Evolutionary conservation across 2,888 invertebrate species (phyloP).

Genomic region (Ophion costatus): DNA sequence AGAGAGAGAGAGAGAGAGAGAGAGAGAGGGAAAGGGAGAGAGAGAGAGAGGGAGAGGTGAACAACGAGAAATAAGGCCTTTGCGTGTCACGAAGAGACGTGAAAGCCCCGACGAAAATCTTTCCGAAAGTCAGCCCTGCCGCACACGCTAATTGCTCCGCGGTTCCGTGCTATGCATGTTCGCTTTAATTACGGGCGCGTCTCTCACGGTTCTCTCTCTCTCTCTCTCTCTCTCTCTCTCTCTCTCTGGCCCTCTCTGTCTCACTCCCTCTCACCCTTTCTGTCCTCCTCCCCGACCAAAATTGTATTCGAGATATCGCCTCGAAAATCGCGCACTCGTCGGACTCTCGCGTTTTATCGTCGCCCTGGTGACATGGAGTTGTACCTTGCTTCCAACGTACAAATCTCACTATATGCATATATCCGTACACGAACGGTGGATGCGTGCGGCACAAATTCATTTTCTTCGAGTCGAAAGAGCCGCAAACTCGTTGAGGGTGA

Average conservation of each 20-base stretch:
- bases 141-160: slow-evolving; percentile 67
- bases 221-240: slow-evolving; percentile 2
- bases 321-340: slow-evolving; percentile 60
- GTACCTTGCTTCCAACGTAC: slow-evolving; percentile 42
- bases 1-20: background rate
- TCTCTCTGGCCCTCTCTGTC: background rate
- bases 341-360: slow-evolving; percentile 54
- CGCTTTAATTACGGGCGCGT: slow-evolving; percentile 66
- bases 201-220: slow-evolving; percentile 52
- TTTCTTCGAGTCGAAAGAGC: slow-evolving; percentile 62
- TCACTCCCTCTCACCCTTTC: slow-evolving; percentile 2
- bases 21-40: background rate
- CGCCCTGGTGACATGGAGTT: slow-evolving; percentile 60
- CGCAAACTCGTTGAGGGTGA: slow-evolving; percentile 57
- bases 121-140: slow-evolving; percentile 63
- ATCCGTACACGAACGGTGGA: background rate
- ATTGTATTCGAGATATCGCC: slow-evolving; percentile 68
- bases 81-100: slow-evolving; percentile 63
- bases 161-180: slow-evolving; percentile 64
- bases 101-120: slow-evolving; percentile 64
- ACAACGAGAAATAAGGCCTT: slow-evolving; percentile 55
- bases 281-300: slow-evolving; percentile 45
- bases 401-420: background rate
- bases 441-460: slow-evolving; percentile 57
- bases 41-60: slow-evolving; percentile 12